phyloP scores from a whole-genome alignment of 2,888 invertebrate genomes.

The Volucella bombylans region DNA sequence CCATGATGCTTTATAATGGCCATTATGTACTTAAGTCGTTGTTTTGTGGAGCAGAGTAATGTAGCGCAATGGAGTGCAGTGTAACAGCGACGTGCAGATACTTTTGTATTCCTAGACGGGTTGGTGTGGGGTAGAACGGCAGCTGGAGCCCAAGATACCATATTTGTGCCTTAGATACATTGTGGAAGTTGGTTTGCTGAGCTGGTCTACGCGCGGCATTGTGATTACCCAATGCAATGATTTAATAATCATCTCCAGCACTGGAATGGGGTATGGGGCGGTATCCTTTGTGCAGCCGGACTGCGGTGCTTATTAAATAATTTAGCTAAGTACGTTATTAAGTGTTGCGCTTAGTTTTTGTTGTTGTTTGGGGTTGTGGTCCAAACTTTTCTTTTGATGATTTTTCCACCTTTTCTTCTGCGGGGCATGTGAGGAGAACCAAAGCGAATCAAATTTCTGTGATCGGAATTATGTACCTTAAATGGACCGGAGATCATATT shows the following conservation, averaged over 20 bases:
- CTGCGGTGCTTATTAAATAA: constrained; percentile 73
- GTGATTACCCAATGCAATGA: constrained; percentile 72
- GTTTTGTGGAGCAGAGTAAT: constrained; percentile 66
- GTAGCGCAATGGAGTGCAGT: not conserved
- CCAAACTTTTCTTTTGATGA: not conserved
- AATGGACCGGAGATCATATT: constrained; percentile 13
- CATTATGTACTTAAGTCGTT: constrained; percentile 74
- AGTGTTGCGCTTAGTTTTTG: constrained; percentile 51
- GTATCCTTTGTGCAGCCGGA: constrained; percentile 69
- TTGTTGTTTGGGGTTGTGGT: constrained; percentile 1
- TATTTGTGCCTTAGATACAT: constrained; percentile 23
- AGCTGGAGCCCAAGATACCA: constrained; percentile 10
- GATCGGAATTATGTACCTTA: constrained; percentile 38
- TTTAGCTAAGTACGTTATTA: constrained; percentile 73
- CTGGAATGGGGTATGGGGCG: constrained; percentile 68
- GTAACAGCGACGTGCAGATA: not conserved
- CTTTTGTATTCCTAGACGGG: not conserved
- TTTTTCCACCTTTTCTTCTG: not conserved
- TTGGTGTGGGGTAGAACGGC: not conserved
- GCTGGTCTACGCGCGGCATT: constrained; percentile 33
- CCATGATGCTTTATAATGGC: constrained; percentile 74
- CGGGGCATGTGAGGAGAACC: constrained; percentile 8
- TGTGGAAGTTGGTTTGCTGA: constrained; percentile 48
- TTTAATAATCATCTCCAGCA: constrained; percentile 67
- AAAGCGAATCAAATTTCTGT: constrained; percentile 61